Evolutionary conservation across 2,797 vertebrate genomes (phyloP).

Genomic region (Lacerta viridis): DNA sequence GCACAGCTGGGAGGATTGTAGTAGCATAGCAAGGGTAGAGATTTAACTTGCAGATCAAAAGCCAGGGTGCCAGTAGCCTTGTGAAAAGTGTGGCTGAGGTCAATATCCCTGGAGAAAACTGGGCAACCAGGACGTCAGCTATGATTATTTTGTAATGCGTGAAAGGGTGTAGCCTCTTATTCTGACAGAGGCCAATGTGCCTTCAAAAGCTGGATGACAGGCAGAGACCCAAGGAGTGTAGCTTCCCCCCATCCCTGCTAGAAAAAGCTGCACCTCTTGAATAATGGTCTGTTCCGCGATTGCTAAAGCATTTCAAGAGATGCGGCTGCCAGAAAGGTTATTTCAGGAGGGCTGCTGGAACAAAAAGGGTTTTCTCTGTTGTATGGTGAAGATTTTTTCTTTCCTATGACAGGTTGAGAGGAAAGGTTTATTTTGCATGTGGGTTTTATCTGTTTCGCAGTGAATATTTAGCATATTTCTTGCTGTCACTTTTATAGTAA

Average conservation of each 20-base stretch:
- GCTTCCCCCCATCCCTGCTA: background rate
- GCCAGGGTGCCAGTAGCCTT: background rate
- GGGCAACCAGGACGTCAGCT: background rate
- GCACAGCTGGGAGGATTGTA: no score
- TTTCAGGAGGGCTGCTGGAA: background rate
- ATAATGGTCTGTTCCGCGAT: background rate
- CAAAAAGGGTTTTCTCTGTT: background rate
- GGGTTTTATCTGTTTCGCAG: constrained; percentile 12
- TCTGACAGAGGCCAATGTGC: background rate
- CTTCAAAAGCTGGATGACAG: background rate
- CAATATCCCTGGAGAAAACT: background rate
- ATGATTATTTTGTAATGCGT: background rate
- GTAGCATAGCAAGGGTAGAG: background rate
- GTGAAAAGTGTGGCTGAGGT: background rate
- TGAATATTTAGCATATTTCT: constrained; percentile 40
- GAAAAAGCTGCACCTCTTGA: background rate
- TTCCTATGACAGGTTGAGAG: constrained; percentile 10
- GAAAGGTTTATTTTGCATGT: background rate
- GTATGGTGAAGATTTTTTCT: background rate
- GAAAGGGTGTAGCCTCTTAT: background rate
- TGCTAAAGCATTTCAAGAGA: background rate
- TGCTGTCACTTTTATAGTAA: constrained; percentile 37
- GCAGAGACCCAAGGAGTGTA: background rate
- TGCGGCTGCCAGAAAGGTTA: background rate
- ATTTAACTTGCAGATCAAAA: background rate